These are phyloP conservation scores for Chelon auratus DNA, from an alignment of 2,797 vertebrate species.

Conservation along the genomic window DNA sequence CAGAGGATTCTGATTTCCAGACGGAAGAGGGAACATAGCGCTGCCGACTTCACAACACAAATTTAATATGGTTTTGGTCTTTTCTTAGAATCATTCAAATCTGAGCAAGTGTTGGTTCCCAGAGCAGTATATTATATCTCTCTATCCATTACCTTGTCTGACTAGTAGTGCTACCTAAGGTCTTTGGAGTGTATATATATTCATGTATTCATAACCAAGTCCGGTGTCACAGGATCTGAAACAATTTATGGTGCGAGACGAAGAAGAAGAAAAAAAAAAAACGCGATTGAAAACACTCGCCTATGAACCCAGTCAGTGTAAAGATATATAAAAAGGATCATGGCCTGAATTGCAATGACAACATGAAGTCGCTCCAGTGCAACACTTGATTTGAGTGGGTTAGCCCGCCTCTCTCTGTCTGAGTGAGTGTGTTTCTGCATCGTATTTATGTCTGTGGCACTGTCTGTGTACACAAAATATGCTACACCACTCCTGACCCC, in stretches of 20 bases:
- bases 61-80: background rate
- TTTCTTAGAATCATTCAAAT: slow-evolving; percentile 55
- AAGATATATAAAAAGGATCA: slow-evolving; percentile 72
- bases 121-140: slow-evolving; percentile 58
- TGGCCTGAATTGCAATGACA: slow-evolving; percentile 71
- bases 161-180: slow-evolving; percentile 62
- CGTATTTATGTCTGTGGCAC: slow-evolving; percentile 44
- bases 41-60: slow-evolving; percentile 1
- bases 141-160: slow-evolving; percentile 66
- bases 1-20: slow-evolving; percentile 4
- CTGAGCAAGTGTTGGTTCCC: slow-evolving; percentile 52
- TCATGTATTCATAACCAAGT: slow-evolving; percentile 78
- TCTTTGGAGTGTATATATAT: slow-evolving; percentile 67
- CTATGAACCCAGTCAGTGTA: slow-evolving; percentile 63
- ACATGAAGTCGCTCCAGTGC: slow-evolving; percentile 49
- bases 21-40: background rate
- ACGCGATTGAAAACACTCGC: slow-evolving; percentile 72
- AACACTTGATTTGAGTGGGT: slow-evolving; percentile 53
- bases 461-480: slow-evolving; percentile 38
- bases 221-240: slow-evolving; percentile 71
- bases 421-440: slow-evolving; percentile 23
- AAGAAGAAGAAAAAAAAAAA: slow-evolving; percentile 19
- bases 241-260: slow-evolving; percentile 71
- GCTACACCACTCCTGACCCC: slow-evolving; percentile 55
- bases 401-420: slow-evolving; percentile 22